Base-by-base conservation (phyloP, 1,140 invertebrate genomes). In the Hypothenemus hampei region DNA sequence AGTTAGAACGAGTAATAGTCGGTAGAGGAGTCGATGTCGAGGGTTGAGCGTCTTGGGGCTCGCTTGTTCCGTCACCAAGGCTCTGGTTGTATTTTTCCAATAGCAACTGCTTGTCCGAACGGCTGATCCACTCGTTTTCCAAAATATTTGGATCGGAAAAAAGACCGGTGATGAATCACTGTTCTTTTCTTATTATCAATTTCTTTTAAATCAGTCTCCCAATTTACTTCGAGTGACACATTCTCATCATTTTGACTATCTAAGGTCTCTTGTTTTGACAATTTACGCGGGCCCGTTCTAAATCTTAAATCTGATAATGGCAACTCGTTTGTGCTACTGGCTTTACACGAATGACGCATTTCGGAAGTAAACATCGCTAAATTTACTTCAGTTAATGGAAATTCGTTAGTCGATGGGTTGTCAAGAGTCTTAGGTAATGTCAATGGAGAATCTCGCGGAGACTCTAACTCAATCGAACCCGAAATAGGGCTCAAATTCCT, bases 231-330 rank as follows among this genome's bases (percentile, higher is more conserved):
- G 31, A 68, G 15, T 0, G 66, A 68, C 4, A 53, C 16, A n/a
- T n/a, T n/a, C 40, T 65, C 57, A 40, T 66, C 64, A n/a, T 46
- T 59, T 41, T 61, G 61, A 53, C 55, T 61, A 29, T 65, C 64
- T 19, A 57, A 19, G 3, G 61, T 65, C 33, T 41, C 49, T 24
- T 65, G 58, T 46, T 51, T 59, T 7, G 36, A 39, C 7, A 63
- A 13, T 47, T 63, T 68, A n/a, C n/a, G n/a, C n/a, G n/a, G n/a
- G 41, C 53, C 41, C 5, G 45, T 53, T 8, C 24, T 37, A 63
- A 75, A 74, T 61, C 67, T 71, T 53, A 80, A 76, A 58, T 78
- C 77, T 41, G 78, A 79, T 50, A 81, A 66, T 24, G 79, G 79
- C 58, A 81, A 65, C 68, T 81, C 79, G 69, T 81, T 81, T 39